Evolutionary conservation across 2,888 invertebrate species (phyloP), one percentile per base, ranked within the genome.

Genomic region (Micoletzkya japonica): DNA sequence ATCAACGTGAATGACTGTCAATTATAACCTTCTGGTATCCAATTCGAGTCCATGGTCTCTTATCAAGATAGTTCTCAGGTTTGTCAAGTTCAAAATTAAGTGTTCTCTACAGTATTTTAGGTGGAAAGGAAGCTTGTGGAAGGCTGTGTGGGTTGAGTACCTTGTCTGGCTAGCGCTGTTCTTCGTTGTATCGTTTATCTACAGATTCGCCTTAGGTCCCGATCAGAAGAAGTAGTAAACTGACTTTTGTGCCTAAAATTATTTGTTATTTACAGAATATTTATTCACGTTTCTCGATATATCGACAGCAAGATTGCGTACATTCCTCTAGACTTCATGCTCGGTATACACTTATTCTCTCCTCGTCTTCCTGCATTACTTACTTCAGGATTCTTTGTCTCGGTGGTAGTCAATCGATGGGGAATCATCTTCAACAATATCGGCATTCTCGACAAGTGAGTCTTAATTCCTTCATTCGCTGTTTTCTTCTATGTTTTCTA

Each of bases 101-200:
- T 24, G 36, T 1, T 30, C 44, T 66, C 58, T 20, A 54, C 6
- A 36, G 28, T 20, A 44, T 54, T 73, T 63, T 44, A 77, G 77
- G 75, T 80, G 80, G 80, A 70, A 75, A 30, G 82, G 82, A 0
- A 79, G 79, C 0, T 77, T 82, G 7, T 82, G 82, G 82, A 80
- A 80, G 57, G 80, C 78, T 14, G 76, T 82, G 26, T 77, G 80
- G 76, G 72, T 77, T 52, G 81, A 83, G 68, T 77, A 81, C 57
- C 44, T 76, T 34, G 75, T 77, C 6, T 83, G 81, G 81, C 59
- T 79, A 7, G 70, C 73, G 10, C 69, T 79, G 3, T 83, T 71
- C 59, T 74, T 75, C 36, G 52, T 74, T n/a, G 66, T 78, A 7
- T 78, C 78, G 24, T 30, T 70, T 1, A 60, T 81, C 36, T 81